Conservation (phyloP, 2,113 vertebrate genomes). For the Bufo bufo region DNA sequence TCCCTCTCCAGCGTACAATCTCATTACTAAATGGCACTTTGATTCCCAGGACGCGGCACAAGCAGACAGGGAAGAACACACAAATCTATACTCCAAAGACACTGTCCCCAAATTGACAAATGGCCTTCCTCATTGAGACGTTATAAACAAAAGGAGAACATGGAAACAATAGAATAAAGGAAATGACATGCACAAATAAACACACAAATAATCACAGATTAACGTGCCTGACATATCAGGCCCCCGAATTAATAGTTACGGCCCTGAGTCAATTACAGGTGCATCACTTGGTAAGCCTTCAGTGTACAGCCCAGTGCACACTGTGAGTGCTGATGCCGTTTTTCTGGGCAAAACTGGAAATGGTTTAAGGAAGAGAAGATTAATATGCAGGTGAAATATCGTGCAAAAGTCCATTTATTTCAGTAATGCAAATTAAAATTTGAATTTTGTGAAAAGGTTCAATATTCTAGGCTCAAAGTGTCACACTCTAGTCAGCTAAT, state of each 20-base stretch:
- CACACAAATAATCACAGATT: slow-evolving; percentile 7
- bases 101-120: slow-evolving; percentile 38
- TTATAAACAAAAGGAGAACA: slow-evolving; percentile 20
- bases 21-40: slow-evolving; percentile 51
- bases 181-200: not conserved
- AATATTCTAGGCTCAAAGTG: no score
- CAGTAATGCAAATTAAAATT: no score
- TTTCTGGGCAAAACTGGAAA: not conserved
- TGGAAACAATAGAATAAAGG: not conserved
- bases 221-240: not conserved
- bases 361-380: no score
- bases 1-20: slow-evolving; percentile 30
- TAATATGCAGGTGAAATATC: no score
- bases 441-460: no score
- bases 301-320: not conserved
- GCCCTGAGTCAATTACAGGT: not conserved
- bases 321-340: not conserved
- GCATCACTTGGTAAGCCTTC: not conserved
- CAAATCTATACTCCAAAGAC: slow-evolving; percentile 37
- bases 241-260: not conserved
- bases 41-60: slow-evolving; percentile 19
- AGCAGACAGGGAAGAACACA: slow-evolving; percentile 22
- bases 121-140: slow-evolving; percentile 4
- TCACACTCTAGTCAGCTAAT: no score
- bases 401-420: no score